Conservation (phyloP, 2,888 invertebrate genomes). For the Villa cingulata region DNA sequence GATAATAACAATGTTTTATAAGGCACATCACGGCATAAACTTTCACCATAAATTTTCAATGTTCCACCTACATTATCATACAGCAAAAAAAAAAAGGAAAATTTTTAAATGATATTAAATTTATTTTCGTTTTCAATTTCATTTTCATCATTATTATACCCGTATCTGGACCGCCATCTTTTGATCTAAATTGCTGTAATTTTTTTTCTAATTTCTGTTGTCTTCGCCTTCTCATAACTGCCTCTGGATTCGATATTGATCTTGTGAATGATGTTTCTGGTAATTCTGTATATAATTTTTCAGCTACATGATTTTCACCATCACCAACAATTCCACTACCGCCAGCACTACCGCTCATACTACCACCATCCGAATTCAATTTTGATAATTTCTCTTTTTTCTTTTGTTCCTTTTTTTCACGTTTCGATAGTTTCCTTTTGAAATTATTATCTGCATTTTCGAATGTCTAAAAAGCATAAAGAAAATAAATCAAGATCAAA, state of each 20-base stretch:
- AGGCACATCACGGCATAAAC: slow-evolving; percentile 89
- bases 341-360: slow-evolving; percentile 37
- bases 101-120: no score
- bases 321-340: slow-evolving; percentile 40
- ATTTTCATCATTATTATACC: slow-evolving; percentile 34
- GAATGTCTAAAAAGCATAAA: slow-evolving; percentile 39
- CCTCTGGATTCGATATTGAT: slow-evolving; percentile 98
- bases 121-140: no score
- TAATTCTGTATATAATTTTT: slow-evolving; percentile 87
- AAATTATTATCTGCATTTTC: slow-evolving; percentile 70
- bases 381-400: slow-evolving; percentile 81
- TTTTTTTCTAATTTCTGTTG: slow-evolving; percentile 95
- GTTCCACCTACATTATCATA: slow-evolving; percentile 80
- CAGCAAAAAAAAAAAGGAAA: slow-evolving; percentile 15
- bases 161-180: slow-evolving; percentile 90
- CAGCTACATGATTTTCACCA: slow-evolving; percentile 63
- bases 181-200: slow-evolving; percentile 86
- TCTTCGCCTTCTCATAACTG: slow-evolving; percentile 91
- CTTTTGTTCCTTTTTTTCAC: slow-evolving; percentile 95
- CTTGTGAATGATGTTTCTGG: slow-evolving; percentile 98
- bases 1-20: slow-evolving; percentile 95
- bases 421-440: slow-evolving; percentile 86
- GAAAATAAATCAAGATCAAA: slow-evolving; percentile 1
- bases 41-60: slow-evolving; percentile 90
- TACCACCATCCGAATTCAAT: slow-evolving; percentile 47